These are phyloP conservation scores for Lymantria dispar DNA, from an alignment of 2,888 invertebrate genomes.

Conservation along the genomic window DNA sequence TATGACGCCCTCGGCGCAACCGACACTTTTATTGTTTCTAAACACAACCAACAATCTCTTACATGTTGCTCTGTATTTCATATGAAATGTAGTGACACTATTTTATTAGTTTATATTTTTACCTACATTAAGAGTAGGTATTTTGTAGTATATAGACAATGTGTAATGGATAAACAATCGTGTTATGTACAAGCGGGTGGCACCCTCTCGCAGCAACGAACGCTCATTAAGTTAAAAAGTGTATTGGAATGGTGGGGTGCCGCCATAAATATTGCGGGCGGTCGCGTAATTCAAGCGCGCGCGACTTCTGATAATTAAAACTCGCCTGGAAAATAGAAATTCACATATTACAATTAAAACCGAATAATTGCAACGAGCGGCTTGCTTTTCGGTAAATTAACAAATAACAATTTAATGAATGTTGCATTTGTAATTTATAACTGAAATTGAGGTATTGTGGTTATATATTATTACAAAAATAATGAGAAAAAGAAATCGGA, in stretches of 20 bases:
- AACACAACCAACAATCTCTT: constrained; percentile 36
- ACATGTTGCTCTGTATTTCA: constrained; percentile 21
- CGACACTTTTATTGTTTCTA: constrained; percentile 51
- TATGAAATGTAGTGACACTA: constrained; percentile 22
- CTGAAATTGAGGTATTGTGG: no score
- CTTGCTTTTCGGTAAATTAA: constrained; percentile 58
- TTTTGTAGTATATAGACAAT: constrained; percentile 21
- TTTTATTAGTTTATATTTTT: constrained; percentile 23
- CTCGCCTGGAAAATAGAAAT: constrained; percentile 77
- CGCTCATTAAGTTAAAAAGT: constrained; percentile 82
- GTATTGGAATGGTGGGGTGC: constrained; percentile 75
- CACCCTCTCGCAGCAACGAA: constrained; percentile 55
- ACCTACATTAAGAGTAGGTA: constrained; percentile 14
- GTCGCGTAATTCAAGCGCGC: constrained; percentile 80
- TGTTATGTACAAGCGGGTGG: constrained; percentile 40
- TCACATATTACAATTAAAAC: constrained; percentile 82
- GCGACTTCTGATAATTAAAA: constrained; percentile 82
- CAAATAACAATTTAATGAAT: constrained; percentile 38
- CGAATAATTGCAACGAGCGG: constrained; percentile 64
- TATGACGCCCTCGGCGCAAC: constrained; percentile 63
- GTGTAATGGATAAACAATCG: constrained; percentile 37
- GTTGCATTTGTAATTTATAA: constrained; percentile 33
- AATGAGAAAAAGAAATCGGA: no score
- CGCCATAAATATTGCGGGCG: constrained; percentile 81
- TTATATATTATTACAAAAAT: no score